Conservation (phyloP, 2,888 invertebrate genomes). For the Orthosia incerta region DNA sequence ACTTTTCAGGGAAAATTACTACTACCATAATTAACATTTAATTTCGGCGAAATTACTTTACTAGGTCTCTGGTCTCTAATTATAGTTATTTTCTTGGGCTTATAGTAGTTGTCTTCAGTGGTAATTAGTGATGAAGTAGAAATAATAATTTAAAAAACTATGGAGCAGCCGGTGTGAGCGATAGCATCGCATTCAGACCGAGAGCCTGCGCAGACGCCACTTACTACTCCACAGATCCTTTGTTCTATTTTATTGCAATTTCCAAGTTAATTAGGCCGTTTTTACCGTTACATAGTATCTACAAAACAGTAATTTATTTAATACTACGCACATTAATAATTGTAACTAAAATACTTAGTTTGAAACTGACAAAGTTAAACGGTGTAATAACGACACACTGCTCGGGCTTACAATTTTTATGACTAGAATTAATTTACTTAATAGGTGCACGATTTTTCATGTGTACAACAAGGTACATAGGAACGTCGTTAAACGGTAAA, state of each 20-base stretch:
- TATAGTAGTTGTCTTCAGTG: constrained; percentile 9
- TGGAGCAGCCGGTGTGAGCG: constrained; percentile 52
- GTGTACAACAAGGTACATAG: neutral
- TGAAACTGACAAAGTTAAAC: constrained; percentile 41
- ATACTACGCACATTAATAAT: constrained; percentile 34
- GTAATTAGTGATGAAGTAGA: constrained; percentile 47
- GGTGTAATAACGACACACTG: constrained; percentile 35
- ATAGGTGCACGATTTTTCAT: constrained; percentile 37
- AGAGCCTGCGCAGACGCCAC: constrained; percentile 52
- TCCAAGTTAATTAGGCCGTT: constrained; percentile 46
- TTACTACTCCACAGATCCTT: constrained; percentile 43
- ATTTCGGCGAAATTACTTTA: too few relatives aligned
- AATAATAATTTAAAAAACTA: constrained; percentile 64
- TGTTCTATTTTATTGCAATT: constrained; percentile 52
- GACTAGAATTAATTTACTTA: constrained; percentile 28
- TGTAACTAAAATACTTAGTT: constrained; percentile 40
- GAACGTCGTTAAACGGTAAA: constrained; percentile 20
- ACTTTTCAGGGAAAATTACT: too few relatives aligned
- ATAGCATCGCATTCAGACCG: constrained; percentile 64
- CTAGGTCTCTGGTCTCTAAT: too few relatives aligned
- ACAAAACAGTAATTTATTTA: constrained; percentile 32
- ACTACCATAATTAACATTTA: too few relatives aligned
- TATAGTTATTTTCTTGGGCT: too few relatives aligned
- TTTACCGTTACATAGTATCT: constrained; percentile 43
- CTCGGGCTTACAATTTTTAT: constrained; percentile 30